phyloP scores from a whole-genome alignment of 2,113 vertebrate species.

The Pipa parva region DNA sequence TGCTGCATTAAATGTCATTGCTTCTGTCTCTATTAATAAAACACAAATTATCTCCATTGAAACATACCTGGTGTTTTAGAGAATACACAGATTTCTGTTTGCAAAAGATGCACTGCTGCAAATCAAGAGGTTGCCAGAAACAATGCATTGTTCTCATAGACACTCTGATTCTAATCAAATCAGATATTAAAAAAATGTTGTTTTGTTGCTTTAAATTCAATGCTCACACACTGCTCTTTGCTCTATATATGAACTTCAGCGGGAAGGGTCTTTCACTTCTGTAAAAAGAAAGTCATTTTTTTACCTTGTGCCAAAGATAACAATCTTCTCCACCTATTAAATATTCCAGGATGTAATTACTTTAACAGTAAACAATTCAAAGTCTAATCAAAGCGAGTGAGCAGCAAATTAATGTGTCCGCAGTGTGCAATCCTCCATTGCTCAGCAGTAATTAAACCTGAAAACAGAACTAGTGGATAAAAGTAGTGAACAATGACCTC shows the following conservation, averaged over 20 bases:
- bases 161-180: background rate
- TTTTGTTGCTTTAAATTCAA: slow-evolving; percentile 3
- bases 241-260: slow-evolving; percentile 22
- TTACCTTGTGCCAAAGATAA: slow-evolving; percentile 38
- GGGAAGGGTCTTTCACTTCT: slow-evolving; percentile 33
- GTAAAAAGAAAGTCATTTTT: slow-evolving; percentile 23
- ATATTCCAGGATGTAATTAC: slow-evolving; percentile 39
- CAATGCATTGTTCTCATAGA: background rate
- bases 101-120: background rate
- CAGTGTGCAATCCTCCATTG: slow-evolving; percentile 32
- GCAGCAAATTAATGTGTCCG: slow-evolving; percentile 42
- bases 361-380: slow-evolving; percentile 42
- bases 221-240: slow-evolving; percentile 28
- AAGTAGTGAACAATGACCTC: slow-evolving; percentile 30
- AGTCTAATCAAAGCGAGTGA: slow-evolving; percentile 40
- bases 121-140: background rate
- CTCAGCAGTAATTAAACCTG: slow-evolving; percentile 43
- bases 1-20: too few relatives aligned
- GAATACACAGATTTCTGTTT: too few relatives aligned
- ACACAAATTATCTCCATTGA: too few relatives aligned
- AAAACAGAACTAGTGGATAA: slow-evolving; percentile 32
- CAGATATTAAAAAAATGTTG: background rate
- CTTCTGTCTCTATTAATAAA: too few relatives aligned
- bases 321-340: slow-evolving; percentile 42
- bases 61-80: too few relatives aligned